Percentiles rank a stretch among this genome's conserved stretches.
Conservation (phyloP, 2,113 vertebrate species). For the Picathartes gymnocephalus region DNA sequence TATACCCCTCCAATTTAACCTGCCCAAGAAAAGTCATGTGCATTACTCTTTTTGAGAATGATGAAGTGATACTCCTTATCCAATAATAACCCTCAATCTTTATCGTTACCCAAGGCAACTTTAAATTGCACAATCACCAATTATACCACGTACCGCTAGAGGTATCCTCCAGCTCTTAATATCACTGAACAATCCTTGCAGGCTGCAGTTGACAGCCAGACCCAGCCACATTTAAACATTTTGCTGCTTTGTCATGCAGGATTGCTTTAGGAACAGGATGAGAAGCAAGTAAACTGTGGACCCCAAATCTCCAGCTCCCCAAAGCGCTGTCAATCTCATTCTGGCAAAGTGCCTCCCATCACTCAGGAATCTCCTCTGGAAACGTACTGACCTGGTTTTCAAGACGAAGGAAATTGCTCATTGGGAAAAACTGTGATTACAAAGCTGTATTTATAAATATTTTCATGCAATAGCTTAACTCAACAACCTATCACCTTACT, state of each 20-base stretch:
- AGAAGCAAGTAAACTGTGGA: neutral
- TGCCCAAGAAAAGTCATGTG: neutral
- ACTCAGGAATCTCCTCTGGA: neutral
- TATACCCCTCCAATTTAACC: neutral
- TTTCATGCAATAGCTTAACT: neutral
- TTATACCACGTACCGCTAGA: neutral
- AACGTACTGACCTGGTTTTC: neutral
- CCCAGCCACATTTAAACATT: neutral
- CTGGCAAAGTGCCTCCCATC: neutral
- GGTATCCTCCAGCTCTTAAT: neutral
- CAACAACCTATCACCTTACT: neutral
- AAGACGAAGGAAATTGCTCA: neutral
- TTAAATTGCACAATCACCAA: neutral
- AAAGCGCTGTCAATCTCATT: accelerated
- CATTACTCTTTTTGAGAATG: neutral
- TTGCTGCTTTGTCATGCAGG: neutral
- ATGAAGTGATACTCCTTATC: neutral
- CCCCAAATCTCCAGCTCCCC: neutral
- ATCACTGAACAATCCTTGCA: neutral
- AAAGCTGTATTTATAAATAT: neutral
- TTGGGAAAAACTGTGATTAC: neutral
- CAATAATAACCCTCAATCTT: neutral
- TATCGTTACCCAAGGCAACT: neutral
- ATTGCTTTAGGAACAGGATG: neutral
- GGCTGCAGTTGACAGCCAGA: neutral